Conservation (phyloP, 2,113 vertebrate genomes). For the Apteryx owenii region DNA sequence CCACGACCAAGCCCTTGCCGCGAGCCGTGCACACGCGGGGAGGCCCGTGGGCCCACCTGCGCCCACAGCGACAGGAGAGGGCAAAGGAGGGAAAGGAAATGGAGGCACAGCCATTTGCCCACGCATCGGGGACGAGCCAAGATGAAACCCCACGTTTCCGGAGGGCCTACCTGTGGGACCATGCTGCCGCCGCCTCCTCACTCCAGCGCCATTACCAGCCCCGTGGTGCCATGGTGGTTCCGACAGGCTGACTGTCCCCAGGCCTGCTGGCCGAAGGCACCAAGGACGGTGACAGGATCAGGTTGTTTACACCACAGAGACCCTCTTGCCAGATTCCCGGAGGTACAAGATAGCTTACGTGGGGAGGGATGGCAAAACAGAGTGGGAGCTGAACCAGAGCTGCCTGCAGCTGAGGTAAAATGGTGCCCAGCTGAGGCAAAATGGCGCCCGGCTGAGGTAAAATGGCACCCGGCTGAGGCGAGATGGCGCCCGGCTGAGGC, state of each 20-base stretch:
- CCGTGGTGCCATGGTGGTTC: rapidly evolving
- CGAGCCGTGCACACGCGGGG: rapidly evolving
- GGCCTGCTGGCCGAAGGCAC: not conserved
- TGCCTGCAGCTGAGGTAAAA: not conserved
- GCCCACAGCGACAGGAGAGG: not conserved
- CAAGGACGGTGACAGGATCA: not conserved
- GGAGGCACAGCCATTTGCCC: too few relatives aligned
- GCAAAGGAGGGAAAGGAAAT: not conserved
- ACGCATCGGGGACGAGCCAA: too few relatives aligned
- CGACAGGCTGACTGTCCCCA: not conserved
- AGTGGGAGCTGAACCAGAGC: not conserved
- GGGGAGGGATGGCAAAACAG: too few relatives aligned
- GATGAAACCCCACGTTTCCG: not conserved
- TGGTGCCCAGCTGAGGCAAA: not conserved
- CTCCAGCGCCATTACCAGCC: not conserved
- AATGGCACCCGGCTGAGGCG: not conserved
- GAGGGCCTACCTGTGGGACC: not conserved
- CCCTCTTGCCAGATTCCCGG: not conserved
- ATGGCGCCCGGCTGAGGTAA: not conserved
- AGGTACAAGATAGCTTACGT: not conserved
- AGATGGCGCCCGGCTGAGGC: not conserved
- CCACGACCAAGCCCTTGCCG: rapidly evolving
- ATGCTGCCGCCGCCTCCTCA: rapidly evolving
- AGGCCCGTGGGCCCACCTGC: not conserved
- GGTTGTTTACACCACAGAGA: too few relatives aligned